Conservation (phyloP, 2,113 vertebrate genomes). For the Pan troglodytes region DNA sequence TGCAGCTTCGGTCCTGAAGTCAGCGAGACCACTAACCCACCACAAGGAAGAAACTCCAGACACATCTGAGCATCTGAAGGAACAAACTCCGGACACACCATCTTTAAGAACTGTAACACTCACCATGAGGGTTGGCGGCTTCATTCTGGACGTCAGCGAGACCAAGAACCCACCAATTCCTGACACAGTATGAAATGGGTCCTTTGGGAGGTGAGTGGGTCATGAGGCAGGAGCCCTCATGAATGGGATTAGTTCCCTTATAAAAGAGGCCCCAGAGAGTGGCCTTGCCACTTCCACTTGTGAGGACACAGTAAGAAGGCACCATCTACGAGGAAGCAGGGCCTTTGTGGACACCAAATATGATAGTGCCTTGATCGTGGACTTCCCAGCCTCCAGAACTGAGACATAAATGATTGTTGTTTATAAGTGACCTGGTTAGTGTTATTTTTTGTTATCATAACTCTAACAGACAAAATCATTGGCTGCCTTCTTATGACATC, state of each 20-base stretch:
- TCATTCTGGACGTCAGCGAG: too few relatives aligned
- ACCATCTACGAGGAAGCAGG: background rate
- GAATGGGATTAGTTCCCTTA: background rate
- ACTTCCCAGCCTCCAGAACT: background rate
- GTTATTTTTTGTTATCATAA: background rate
- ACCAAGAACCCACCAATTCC: too few relatives aligned
- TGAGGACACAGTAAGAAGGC: background rate
- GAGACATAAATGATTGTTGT: background rate
- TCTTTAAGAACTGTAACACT: too few relatives aligned
- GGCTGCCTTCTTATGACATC: background rate
- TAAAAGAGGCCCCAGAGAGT: background rate
- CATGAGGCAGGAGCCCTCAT: background rate
- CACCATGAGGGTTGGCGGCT: too few relatives aligned
- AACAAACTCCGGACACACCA: too few relatives aligned
- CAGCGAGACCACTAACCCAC: too few relatives aligned
- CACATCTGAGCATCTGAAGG: too few relatives aligned
- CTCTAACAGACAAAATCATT: background rate
- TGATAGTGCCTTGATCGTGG: background rate
- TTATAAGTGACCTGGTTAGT: background rate
- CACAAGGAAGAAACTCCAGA: too few relatives aligned
- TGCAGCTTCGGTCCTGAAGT: too few relatives aligned
- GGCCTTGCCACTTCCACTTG: background rate
- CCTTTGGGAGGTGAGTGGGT: background rate
- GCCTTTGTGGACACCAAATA: background rate
- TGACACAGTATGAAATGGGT: background rate